Percentiles rank a stretch among this genome's conserved stretches.
These are phyloP conservation scores for Chaetodon auriga DNA, from an alignment of 2,113 vertebrate species.

Conservation along the genomic window DNA sequence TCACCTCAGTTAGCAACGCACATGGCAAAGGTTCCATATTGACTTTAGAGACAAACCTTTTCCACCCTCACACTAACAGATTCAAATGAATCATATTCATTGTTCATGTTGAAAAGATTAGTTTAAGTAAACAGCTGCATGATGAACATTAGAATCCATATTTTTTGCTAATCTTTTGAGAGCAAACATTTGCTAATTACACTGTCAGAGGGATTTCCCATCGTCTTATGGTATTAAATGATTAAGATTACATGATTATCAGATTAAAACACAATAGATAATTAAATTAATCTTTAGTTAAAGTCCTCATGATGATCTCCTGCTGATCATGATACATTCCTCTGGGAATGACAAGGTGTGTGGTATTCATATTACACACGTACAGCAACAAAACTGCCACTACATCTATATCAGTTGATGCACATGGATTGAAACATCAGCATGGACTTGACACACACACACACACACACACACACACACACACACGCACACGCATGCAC, in stretches of 20 bases:
- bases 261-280: not conserved
- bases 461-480: no score
- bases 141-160: no score
- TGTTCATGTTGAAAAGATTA: not conserved
- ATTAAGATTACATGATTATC: not conserved
- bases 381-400: not conserved
- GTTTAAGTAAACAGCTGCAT: not conserved
- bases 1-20: not conserved
- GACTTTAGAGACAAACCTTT: no score
- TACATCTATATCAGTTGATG: not conserved
- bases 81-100: no score
- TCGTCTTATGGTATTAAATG: not conserved
- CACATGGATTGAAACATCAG: not conserved
- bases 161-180: no score
- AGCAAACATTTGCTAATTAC: no score
- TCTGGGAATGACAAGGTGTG: not conserved
- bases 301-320: not conserved
- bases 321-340: not conserved
- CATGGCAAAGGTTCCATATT: not conserved
- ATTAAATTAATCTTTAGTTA: not conserved
- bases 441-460: not conserved
- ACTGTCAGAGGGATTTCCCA: no score
- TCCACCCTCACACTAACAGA: no score
- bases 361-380: not conserved
- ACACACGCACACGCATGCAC: not conserved